These are phyloP conservation scores for Sinotaia quadrata DNA, from an alignment of 2,888 invertebrate species.

Conservation along the genomic window DNA sequence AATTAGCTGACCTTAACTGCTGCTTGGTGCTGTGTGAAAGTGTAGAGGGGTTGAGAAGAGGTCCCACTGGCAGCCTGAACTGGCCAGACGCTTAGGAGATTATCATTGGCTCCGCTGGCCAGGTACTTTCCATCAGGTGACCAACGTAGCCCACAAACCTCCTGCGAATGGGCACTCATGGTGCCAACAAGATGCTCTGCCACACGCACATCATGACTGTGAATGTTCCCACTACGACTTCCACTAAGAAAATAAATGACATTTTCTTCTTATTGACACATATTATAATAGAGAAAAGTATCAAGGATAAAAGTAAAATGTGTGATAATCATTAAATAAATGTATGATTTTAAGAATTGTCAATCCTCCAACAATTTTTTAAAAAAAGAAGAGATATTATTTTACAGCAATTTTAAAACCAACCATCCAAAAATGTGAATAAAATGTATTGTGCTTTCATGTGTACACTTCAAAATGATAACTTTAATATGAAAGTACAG, in stretches of 20 bases:
- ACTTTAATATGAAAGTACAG: too few species aligned
- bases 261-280: not conserved
- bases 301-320: not conserved
- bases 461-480: too few species aligned
- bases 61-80: conserved; percentile 47
- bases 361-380: too few species aligned
- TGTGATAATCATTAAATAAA: not conserved
- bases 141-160: conserved; percentile 95
- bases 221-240: conserved; percentile 87
- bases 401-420: too few species aligned
- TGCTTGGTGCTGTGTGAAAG: conserved; percentile 73
- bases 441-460: too few species aligned
- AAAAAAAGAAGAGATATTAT: too few species aligned
- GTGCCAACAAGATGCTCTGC: conserved; percentile 85
- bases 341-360: too few species aligned
- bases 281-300: not conserved
- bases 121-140: conserved; percentile 93
- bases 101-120: conserved; percentile 98
- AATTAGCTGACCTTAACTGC: conserved; percentile 71
- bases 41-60: conserved; percentile 74
- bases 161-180: conserved; percentile 79
- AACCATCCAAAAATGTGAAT: too few species aligned
- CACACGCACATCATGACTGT: conserved; percentile 95
- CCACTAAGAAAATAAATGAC: conserved; percentile 78
- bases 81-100: conserved; percentile 91